Base-by-base conservation (phyloP, 2,797 vertebrate genomes). In the Naso thynnoides region DNA sequence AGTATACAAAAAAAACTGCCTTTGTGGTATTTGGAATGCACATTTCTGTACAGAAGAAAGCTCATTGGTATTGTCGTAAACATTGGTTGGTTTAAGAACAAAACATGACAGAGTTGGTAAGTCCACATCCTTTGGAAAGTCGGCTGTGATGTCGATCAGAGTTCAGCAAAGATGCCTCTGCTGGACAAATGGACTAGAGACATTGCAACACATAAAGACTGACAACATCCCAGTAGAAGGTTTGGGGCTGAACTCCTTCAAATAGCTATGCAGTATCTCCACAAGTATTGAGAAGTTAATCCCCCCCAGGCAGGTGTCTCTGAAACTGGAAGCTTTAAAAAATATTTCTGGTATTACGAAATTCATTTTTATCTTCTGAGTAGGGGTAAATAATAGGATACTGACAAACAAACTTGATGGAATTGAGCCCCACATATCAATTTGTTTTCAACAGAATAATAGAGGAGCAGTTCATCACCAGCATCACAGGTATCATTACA, bases 61-160 rank as follows among this genome's bases (percentile, higher is more conserved):
- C 94, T 95, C 94, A 95, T 96, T 95, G 95, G 94, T 95, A 94
- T 95, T 95, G 94, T 95, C 92, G 95, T 95, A 92, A 95, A 95
- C 94, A 95, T 95, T 94, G 91, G 94, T 95, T 91, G 89, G 93
- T 94, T 94, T 92, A 92, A 91, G 88, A 94, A 91, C 83, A 88
- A 93, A 93, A 91, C 79, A 76, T 77, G 85, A 91, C 84, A 86
- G 85, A 80, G 82, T 89, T 77, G 83, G 83, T 91, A 80, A 86
- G 87, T 91, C 84, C 85, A 90, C 82, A 89, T 93, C 93, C 92
- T 94, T 94, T 94, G 94, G 94, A 94, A 95, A 94, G 92, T 93
- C 61, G 75, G 79, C 84, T 82, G 80, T 76, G 83, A 86, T 83
- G 88, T 86, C 87, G 74, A 79, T 88, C 79, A 75, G 73, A 86